phyloP scores from a whole-genome alignment of 2,113 vertebrate species.

The Brachirus orientalis region DNA sequence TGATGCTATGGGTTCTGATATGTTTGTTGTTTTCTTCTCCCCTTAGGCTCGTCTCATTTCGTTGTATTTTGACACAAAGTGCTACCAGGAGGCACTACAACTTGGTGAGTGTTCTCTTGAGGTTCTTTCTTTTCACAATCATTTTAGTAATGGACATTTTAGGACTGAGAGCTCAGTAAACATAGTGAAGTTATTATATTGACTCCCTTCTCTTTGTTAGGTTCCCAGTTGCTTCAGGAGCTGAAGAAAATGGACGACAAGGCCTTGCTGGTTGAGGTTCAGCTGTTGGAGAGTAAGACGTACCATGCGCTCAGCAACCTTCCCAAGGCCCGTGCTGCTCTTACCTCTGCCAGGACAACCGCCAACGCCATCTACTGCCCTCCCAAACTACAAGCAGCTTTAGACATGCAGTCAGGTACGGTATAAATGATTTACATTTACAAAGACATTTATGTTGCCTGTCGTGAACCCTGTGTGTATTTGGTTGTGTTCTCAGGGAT shows the following conservation, averaged over 20 bases:
- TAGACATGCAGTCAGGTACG: constrained; percentile 97
- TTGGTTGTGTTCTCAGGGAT: constrained; percentile 83
- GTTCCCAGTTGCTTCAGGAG: constrained; percentile 92
- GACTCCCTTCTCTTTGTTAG: constrained; percentile 82
- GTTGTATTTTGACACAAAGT: constrained; percentile 98
- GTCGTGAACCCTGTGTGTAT: not conserved
- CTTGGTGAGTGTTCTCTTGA: constrained; percentile 84
- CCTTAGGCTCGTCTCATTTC: constrained; percentile 94
- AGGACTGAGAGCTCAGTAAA: no score
- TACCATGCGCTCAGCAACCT: constrained; percentile 97
- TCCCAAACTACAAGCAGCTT: constrained; percentile 94
- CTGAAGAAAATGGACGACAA: constrained; percentile 99
- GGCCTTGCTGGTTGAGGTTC: constrained; percentile 95
- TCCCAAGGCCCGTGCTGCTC: constrained; percentile 94
- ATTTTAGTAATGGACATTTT: no score
- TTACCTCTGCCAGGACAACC: constrained; percentile 95
- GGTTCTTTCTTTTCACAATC: not conserved
- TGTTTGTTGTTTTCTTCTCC: not conserved
- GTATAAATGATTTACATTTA: not conserved
- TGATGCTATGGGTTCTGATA: not conserved
- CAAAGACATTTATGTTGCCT: not conserved
- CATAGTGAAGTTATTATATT: constrained; percentile 1
- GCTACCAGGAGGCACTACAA: constrained; percentile 95
- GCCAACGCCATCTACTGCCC: constrained; percentile 98
- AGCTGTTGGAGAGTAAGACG: constrained; percentile 96